A percentile compares a stretch with the other conserved stretches of the same genome.
These are phyloP conservation scores for Drosophila subobscura DNA, from an alignment of 1,140 invertebrate species.

Conservation along the genomic window DNA sequence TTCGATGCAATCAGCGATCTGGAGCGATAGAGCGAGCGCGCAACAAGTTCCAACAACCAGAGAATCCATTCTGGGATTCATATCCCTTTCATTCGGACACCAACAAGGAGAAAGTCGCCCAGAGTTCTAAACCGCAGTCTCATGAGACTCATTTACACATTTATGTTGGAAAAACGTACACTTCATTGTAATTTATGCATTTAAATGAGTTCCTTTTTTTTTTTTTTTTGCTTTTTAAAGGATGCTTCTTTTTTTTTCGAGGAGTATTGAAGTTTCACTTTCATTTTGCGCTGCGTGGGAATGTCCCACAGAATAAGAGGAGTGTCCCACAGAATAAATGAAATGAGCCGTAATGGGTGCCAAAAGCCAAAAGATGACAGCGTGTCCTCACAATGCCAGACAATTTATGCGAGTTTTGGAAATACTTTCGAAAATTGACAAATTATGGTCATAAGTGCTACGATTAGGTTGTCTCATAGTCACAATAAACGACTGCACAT, in stretches of 20 bases:
- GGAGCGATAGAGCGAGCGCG: background rate
- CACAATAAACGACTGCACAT: conserved; percentile 17
- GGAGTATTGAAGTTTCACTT: conserved; percentile 44
- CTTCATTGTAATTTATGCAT: conserved; percentile 71
- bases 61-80: conserved; percentile 32
- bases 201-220: conserved; percentile 62
- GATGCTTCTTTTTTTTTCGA: conserved; percentile 24
- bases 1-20: conserved; percentile 18
- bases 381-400: conserved; percentile 31
- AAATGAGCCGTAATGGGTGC: conserved; percentile 69
- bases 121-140: too few species aligned
- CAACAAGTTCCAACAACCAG: conserved; percentile 46
- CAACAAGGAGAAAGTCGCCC: conserved; percentile 11
- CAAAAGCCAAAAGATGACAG: conserved; percentile 58
- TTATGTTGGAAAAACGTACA: conserved; percentile 56
- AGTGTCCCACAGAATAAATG: conserved; percentile 51
- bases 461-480: conserved; percentile 64
- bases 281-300: conserved; percentile 62
- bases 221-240: conserved; percentile 12
- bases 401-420: conserved; percentile 67
- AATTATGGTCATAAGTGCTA: conserved; percentile 76
- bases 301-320: conserved; percentile 54
- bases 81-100: conserved; percentile 50
- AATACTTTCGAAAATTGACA: conserved; percentile 82
- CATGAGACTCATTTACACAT: conserved; percentile 66